Evolutionary conservation across 1,140 invertebrate genomes (phyloP), one percentile per base, ranked within the genome.

Genomic region (Acarapis woodi): DNA sequence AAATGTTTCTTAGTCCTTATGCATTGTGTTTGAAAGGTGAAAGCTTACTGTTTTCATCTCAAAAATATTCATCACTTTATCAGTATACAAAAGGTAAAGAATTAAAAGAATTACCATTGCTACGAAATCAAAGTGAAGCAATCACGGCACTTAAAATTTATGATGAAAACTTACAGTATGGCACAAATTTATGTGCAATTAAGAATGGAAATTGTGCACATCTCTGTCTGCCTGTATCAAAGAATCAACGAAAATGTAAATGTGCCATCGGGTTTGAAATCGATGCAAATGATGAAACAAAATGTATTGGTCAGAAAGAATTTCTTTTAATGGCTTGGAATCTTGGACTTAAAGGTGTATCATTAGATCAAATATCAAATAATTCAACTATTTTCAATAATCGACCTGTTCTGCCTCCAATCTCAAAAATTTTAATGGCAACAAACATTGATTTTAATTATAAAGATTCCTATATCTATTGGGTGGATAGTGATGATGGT

Each of bases 251-350:
- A 43, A 59, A 60, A 1, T 83, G 77, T 51, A 62, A 59, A 36
- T 85, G 77, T 55, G 70, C 76, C 2, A 61, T 67, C 21, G 77
- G 78, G 1, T 78, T 70, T 54, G 44, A 49, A 15, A 45, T 57
- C 12, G 60, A 68, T 50, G 57, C 61, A 2, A 52, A 53, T 9
- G 54, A 70, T 47, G 39, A 42, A 9, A 58, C 49, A 4, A 50
- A 51, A 14, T 67, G 63, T 44, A 49, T 54, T 39, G 60, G 60
- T 10, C 47, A 64, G 21, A 59, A 67, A 29, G 67, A 71, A 33
- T 71, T 79, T 46, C 47, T 82, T 14, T 60, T 82, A 43, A 80
- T 71, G 53, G 73, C 75, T 0, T 60, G 66, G 25, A 68, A 67
- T 48, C 70, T 66, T 59, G 72, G 76, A 47, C 62, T 82, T 16